Base-by-base conservation (phyloP, 2,797 vertebrate species). In the Betta splendens region DNA sequence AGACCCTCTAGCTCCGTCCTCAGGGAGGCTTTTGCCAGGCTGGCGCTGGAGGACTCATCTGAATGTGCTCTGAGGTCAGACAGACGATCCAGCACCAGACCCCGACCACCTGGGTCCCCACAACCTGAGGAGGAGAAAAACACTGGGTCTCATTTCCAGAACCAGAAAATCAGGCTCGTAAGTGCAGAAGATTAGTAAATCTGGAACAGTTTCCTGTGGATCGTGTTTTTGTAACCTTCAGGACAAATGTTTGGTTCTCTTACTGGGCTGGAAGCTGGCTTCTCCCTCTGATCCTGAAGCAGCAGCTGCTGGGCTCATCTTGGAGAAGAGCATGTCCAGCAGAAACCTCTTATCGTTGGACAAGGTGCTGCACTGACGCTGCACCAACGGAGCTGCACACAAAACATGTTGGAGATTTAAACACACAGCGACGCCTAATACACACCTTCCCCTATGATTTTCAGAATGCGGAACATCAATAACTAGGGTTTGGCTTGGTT, bases 301-400 rank as follows among this genome's bases (percentile, higher is more conserved):
- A 5, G 47, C 1, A 3, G 51, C 17, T 5, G 44, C 15, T 1
- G 74, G 73, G 52, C 79, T 80, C 46, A 75, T 81, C 29, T 91
- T 94, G 59, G 92, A 80, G 7, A 91, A 94, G 1, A 94, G 86
- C 91, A 92, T 93, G 79, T 94, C 91, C 65, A 93, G 48, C 72
- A 91, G 75, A 31, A 93, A 93, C 84, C 88, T 92, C 64, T 76
- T 90, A 66, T 93, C 89, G 0, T 77, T 81, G 46, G 93, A 93
- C 50, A 92, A 83, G 21, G 92, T 85, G 72, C 89, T 89, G 68
- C 67, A 62, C 25, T 55, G 80, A 1, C 16, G 67, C 59, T 81
- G 70, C 23, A 79, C 3, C 0, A 5, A 0, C 0, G 13, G 3
- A 1, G 36, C 76, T 49, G 33, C 32, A 60, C 5, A 55, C 50